phyloP scores from a whole-genome alignment of 2,113 vertebrate genomes.

The Pelmatolapia mariae region DNA sequence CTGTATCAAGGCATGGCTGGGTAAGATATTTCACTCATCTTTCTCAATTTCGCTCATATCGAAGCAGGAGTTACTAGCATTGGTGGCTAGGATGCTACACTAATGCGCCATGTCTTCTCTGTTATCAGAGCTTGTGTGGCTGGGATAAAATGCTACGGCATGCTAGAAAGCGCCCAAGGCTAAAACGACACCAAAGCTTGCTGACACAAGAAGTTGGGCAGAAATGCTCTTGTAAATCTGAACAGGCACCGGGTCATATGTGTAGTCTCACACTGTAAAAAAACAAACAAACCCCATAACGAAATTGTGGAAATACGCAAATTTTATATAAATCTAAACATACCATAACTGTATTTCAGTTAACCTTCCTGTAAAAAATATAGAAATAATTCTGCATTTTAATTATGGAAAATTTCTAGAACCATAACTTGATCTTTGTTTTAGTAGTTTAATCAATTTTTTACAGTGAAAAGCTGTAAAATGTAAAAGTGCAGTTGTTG shows the following conservation, averaged over 20 bases:
- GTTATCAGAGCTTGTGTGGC: slow-evolving; percentile 39
- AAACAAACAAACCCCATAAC: background rate
- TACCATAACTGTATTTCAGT: background rate
- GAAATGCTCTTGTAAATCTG: slow-evolving; percentile 16
- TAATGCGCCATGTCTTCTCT: slow-evolving; percentile 16
- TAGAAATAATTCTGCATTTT: background rate
- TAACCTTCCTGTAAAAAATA: background rate
- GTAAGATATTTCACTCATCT: slow-evolving; percentile 15
- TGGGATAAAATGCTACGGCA: slow-evolving; percentile 38
- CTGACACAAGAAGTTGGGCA: slow-evolving; percentile 28
- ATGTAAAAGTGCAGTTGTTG: background rate
- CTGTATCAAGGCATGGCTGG: slow-evolving; percentile 22
- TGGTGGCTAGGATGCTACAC: slow-evolving; percentile 23
- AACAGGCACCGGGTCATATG: background rate
- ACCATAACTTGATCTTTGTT: background rate
- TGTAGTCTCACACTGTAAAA: background rate
- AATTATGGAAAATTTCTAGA: background rate
- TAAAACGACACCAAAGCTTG: slow-evolving; percentile 11
- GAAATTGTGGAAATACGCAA: background rate
- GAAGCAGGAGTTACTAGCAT: slow-evolving; percentile 40
- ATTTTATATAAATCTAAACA: background rate
- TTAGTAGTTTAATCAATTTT: background rate
- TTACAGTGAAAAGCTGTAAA: background rate
- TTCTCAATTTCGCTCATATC: slow-evolving; percentile 34
- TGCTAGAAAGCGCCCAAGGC: slow-evolving; percentile 34